phyloP scores from a whole-genome alignment of 2,797 vertebrate species.

The Lophius americanus region DNA sequence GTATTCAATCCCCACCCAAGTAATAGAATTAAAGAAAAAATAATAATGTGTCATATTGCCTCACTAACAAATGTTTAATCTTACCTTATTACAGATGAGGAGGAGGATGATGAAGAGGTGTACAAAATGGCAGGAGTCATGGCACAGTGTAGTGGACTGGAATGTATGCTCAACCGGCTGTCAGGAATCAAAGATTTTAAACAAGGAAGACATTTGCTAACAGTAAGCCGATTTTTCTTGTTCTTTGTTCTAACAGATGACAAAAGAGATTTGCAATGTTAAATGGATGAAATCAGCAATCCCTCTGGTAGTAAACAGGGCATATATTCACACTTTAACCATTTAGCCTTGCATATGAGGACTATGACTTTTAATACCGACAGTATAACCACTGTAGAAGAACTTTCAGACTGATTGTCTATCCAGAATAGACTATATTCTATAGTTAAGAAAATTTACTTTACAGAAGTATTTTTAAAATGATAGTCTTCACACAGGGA shows the following conservation, averaged over 20 bases:
- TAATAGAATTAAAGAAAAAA: no score
- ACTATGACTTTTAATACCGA: neutral
- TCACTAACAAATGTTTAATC: neutral
- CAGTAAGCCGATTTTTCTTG: conserved; percentile 80
- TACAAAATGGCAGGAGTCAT: conserved; percentile 99
- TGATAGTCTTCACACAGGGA: no score
- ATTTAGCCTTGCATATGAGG: neutral
- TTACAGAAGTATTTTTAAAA: no score
- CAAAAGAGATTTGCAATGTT: no score
- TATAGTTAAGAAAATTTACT: no score
- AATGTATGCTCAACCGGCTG: conserved; percentile 96
- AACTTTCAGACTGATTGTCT: neutral
- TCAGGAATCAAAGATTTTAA: conserved; percentile 99
- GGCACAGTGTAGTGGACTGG: conserved; percentile 96
- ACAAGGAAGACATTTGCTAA: conserved; percentile 95
- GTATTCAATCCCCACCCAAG: neutral
- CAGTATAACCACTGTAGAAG: neutral
- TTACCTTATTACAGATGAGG: conserved; percentile 87
- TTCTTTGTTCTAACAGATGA: neutral
- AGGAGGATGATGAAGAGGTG: conserved; percentile 98
- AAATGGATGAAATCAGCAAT: no score
- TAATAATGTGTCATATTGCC: neutral
- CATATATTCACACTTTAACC: no score
- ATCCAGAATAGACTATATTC: neutral
- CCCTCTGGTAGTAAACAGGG: no score